phyloP scores from a whole-genome alignment of 2,113 vertebrate genomes.

The Synchiropus splendidus region DNA sequence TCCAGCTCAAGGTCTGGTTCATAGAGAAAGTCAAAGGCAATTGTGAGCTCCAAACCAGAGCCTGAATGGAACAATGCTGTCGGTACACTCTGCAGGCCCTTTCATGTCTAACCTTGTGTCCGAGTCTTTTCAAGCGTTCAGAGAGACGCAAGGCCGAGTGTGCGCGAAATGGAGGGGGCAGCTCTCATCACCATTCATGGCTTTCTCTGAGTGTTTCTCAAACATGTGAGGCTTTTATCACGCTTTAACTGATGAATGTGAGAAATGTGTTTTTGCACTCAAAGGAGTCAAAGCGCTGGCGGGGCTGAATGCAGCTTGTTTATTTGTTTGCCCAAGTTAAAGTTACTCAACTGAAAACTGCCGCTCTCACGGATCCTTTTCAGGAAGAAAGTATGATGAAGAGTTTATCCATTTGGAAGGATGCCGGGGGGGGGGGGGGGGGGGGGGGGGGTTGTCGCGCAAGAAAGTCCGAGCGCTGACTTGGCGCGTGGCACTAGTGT shows the following conservation, averaged over 20 bases:
- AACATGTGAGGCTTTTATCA: not conserved
- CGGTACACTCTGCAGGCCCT: constrained; percentile 22
- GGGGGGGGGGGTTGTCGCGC: no score
- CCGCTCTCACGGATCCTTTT: no score
- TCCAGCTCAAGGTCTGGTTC: constrained; percentile 35
- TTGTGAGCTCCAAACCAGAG: constrained; percentile 11
- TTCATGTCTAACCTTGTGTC: constrained; percentile 27
- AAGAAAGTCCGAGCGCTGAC: no score
- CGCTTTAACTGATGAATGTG: constrained; percentile 18
- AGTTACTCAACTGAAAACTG: no score
- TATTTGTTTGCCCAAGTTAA: no score
- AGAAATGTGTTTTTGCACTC: not conserved
- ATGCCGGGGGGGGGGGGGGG: no score
- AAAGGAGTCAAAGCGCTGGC: not conserved
- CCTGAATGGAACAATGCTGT: constrained; percentile 13
- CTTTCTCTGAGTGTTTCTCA: constrained; percentile 11
- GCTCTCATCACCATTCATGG: constrained; percentile 25
- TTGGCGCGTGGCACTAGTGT: no score
- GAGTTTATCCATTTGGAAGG: no score
- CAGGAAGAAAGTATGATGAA: no score
- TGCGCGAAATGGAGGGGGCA: constrained; percentile 14
- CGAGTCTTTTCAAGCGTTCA: constrained; percentile 31
- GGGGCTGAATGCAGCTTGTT: no score
- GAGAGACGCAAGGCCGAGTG: constrained; percentile 26
- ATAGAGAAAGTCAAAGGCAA: constrained; percentile 20